These are phyloP conservation scores for Entomobrya multifasciata DNA, from an alignment of 2,888 invertebrate genomes.

Conservation along the genomic window DNA sequence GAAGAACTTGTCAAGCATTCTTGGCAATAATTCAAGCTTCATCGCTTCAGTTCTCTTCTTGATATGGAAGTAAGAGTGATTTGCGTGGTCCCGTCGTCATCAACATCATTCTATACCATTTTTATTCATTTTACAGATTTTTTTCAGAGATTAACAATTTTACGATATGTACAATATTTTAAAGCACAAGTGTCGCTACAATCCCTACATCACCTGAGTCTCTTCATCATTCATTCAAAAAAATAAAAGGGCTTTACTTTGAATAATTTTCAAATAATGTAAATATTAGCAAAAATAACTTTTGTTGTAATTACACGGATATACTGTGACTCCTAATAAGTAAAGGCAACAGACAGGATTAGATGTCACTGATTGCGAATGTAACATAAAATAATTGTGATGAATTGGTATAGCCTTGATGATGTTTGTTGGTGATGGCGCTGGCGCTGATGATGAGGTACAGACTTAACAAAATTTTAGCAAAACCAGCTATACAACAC, in stretches of 20 bases:
- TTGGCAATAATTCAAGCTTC: conserved; percentile 75
- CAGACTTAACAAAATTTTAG: background rate
- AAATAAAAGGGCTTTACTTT: conserved; percentile 2
- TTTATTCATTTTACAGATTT: conserved; percentile 36
- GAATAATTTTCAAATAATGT: conserved; percentile 41
- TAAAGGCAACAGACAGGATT: conserved; percentile 36
- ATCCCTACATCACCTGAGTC: conserved; percentile 5
- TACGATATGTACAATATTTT: conserved; percentile 5
- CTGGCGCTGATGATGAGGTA: background rate
- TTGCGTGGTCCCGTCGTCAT: conserved; percentile 72
- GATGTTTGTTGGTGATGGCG: too few relatives aligned
- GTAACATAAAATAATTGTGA: background rate
- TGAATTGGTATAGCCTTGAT: conserved; percentile 34
- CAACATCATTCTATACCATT: conserved; percentile 47
- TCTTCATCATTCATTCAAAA: conserved; percentile 36
- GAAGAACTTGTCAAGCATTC: conserved; percentile 70
- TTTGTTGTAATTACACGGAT: conserved; percentile 1
- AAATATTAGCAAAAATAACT: conserved; percentile 27
- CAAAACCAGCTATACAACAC: too few relatives aligned
- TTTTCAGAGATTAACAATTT: conserved; percentile 22
- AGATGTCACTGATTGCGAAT: conserved; percentile 26
- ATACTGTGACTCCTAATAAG: conserved; percentile 23
- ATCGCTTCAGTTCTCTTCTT: conserved; percentile 66
- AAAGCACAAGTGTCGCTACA: background rate
- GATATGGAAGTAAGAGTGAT: conserved; percentile 73